phyloP scores from a whole-genome alignment of 1,140 invertebrate species.

The Littorina saxatilis region DNA sequence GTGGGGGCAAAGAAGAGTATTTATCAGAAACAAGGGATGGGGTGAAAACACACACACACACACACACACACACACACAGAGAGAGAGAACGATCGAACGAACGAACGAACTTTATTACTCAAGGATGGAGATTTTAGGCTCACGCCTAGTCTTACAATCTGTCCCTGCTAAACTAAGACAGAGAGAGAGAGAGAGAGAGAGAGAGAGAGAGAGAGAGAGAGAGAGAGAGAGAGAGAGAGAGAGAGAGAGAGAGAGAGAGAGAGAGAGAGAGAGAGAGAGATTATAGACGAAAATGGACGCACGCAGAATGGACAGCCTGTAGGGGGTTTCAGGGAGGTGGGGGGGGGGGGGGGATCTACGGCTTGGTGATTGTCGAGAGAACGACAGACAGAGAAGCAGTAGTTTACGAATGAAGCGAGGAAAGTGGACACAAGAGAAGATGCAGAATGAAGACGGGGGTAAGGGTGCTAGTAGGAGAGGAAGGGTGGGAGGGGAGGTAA shows the following conservation, averaged over 20 bases:
- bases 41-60: neutral
- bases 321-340: neutral
- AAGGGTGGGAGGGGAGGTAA: neutral
- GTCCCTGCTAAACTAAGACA: too few relatives aligned
- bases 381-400: neutral
- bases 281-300: neutral
- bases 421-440: neutral
- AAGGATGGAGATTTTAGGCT: too few relatives aligned
- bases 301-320: neutral
- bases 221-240: neutral
- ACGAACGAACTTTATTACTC: too few relatives aligned
- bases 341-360: too few relatives aligned
- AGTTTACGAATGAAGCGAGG: neutral
- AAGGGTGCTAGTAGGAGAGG: neutral
- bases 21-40: neutral
- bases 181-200: neutral
- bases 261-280: constrained; percentile 15
- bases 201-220: neutral
- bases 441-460: neutral
- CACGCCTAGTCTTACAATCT: too few relatives aligned
- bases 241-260: constrained; percentile 15
- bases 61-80: neutral
- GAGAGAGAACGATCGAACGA: neutral
- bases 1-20: too few relatives aligned
- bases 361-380: too few relatives aligned